Evolutionary conservation across 2,113 vertebrate genomes (phyloP).

Genomic region (Stegostoma tigrinum): DNA sequence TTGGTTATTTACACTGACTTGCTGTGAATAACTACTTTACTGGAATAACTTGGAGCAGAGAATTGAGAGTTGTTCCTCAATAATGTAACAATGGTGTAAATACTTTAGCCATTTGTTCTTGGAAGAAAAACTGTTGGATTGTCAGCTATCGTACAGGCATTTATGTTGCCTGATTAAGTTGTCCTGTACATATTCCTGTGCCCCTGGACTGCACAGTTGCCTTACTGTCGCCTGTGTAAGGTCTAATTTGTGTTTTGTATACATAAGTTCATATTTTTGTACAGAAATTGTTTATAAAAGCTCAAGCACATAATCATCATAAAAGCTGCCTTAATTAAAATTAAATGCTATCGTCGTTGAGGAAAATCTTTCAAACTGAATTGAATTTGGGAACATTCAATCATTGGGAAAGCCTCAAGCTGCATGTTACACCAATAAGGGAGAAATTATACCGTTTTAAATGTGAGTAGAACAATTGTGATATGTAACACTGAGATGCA

Average conservation of each 20-base stretch:
- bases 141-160: neutral
- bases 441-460: neutral
- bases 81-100: neutral
- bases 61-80: neutral
- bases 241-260: neutral
- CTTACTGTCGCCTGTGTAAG: neutral
- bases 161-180: neutral
- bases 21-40: neutral
- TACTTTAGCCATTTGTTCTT: neutral
- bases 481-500: too few species aligned
- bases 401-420: neutral
- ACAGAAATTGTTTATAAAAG: too few species aligned
- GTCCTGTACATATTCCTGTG: neutral
- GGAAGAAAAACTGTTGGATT: neutral
- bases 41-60: neutral
- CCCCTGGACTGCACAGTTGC: neutral
- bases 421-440: neutral
- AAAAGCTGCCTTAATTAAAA: neutral
- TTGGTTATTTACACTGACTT: neutral
- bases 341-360: neutral
- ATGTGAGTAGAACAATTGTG: neutral
- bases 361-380: neutral
- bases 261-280: too few species aligned
- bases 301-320: neutral
- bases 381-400: neutral